Evolutionary conservation across 2,113 vertebrate species (phyloP), one percentile per base, ranked within the genome.

Genomic region (Oncorhynchus keta): DNA sequence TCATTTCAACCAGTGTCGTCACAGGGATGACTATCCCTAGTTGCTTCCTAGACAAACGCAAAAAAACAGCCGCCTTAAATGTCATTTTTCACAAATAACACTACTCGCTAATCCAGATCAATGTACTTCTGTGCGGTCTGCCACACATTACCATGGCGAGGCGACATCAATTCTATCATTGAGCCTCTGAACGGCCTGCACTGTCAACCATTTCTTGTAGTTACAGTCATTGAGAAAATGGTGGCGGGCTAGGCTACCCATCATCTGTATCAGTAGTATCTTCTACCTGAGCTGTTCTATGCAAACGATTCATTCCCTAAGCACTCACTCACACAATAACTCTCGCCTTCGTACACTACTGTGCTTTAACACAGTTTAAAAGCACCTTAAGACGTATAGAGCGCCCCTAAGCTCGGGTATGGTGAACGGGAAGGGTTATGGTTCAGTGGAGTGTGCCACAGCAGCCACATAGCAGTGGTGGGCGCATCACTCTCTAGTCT

Each of bases 361-460:
- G n/a, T n/a, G 16, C 51, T 55, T 62, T 3, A 62, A 22, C 59
- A 62, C 7, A 24, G 59, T 62, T 62, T 6, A 62, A 62, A 22
- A 22, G 5, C 13, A 57, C 3, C 55, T 24, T 16, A 62, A 22
- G 59, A 61, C 57, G 68, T 68, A 72, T 48, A 70, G 45, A 66
- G 24, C 74, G 67, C 11, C 3, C n/a, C 48, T 82, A 20, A 48
- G 76, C 80, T 73, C 68, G 70, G 70, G 75, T 75, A 74, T 79
- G 81, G 82, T 82, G 66, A 70, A 75, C 64, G 16, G 84, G 78
- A 75, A 67, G 28, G 84, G 79, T 69, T 55, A 9, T 35, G 24
- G 85, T 81, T 86, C 87, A 81, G 73, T 78, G 81, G 68, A 84
- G 83, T 84, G 70, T 87, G 82, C 76, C 79, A 74, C 48, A 65